phyloP scores from a whole-genome alignment of 2,113 vertebrate genomes.

The Chrysemys picta region DNA sequence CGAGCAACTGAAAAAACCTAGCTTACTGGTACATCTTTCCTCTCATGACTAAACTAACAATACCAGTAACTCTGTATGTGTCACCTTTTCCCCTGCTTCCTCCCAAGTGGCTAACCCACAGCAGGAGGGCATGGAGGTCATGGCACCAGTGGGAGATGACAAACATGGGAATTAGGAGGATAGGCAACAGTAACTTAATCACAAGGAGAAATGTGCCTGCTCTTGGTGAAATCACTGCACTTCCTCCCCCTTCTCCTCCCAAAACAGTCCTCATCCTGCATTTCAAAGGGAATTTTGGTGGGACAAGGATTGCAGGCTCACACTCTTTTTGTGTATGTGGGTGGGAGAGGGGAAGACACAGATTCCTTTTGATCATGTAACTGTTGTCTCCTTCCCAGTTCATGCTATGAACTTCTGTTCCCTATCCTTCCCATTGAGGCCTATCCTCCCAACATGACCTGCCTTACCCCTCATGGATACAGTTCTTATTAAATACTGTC shows the following conservation, averaged over 20 bases:
- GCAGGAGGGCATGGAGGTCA: background rate
- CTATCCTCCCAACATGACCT: background rate
- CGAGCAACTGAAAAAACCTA: background rate
- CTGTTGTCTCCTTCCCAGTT: background rate
- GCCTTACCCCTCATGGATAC: background rate
- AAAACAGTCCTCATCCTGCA: background rate
- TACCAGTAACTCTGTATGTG: background rate
- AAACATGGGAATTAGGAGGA: background rate
- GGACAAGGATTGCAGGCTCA: background rate
- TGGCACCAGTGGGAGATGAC: background rate
- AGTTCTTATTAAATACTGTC: background rate
- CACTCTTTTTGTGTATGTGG: accelerated
- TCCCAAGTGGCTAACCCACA: background rate
- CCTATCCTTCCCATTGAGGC: background rate
- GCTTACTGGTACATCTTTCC: background rate
- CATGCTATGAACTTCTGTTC: background rate
- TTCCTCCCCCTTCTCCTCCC: background rate
- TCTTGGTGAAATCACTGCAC: background rate
- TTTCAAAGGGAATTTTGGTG: background rate
- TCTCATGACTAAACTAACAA: background rate
- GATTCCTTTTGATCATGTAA: background rate
- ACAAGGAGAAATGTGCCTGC: background rate
- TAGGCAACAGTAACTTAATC: background rate
- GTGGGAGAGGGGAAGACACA: background rate
- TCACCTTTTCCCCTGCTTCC: slow-evolving; percentile 3